Percentiles rank a stretch among this genome's conserved stretches.
These are phyloP conservation scores for Pseudocheirus occidentalis DNA, from an alignment of 2,797 vertebrate genomes.

Conservation along the genomic window DNA sequence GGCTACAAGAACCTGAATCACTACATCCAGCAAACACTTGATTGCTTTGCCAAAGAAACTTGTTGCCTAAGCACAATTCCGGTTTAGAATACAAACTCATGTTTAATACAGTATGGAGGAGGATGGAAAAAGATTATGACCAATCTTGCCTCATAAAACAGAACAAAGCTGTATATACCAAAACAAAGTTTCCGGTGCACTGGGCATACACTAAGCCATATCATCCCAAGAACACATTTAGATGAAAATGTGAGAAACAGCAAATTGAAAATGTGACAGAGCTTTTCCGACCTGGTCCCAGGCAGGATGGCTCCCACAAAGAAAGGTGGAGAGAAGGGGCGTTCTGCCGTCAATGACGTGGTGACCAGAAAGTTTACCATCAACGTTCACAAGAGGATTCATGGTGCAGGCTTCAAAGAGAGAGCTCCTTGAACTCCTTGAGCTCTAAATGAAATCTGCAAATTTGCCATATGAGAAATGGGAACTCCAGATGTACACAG, in stretches of 20 bases:
- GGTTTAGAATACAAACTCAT: neutral
- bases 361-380: no score
- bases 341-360: no score
- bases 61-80: neutral
- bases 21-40: neutral
- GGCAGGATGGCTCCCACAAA: no score
- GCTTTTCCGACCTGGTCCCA: no score
- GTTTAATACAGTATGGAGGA: neutral
- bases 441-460: no score
- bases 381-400: no score
- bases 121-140: neutral
- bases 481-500: no score
- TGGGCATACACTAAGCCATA: neutral
- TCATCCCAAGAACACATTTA: neutral
- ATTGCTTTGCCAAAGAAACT: neutral
- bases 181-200: neutral
- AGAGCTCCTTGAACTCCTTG: no score
- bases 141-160: neutral
- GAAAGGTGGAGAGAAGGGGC: no score
- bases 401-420: no score
- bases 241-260: neutral
- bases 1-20: neutral
- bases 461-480: no score
- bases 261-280: neutral
- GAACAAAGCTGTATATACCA: neutral